Evolutionary conservation across 2,888 invertebrate species (phyloP).

Genomic region (Drosophila mimetica): DNA sequence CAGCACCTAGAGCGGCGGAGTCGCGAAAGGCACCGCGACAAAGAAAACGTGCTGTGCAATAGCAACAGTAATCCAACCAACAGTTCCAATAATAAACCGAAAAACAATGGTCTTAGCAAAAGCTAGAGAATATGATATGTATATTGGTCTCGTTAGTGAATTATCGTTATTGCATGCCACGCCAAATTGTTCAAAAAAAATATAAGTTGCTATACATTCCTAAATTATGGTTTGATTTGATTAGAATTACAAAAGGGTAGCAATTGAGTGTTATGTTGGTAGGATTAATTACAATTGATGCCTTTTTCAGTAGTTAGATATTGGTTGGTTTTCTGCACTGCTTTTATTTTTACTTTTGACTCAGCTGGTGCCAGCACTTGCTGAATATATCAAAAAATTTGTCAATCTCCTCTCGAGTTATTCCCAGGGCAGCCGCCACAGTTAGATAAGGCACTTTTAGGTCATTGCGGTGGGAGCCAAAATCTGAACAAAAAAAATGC

Average conservation of each 20-base stretch:
- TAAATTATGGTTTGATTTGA: not conserved
- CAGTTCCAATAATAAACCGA: constrained; percentile 1
- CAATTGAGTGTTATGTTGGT: no score
- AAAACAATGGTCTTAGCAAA: not conserved
- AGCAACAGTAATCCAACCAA: constrained; percentile 1
- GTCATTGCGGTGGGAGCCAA: constrained; percentile 88
- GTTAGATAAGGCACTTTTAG: constrained; percentile 87
- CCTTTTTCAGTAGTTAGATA: not conserved
- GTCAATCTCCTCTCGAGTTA: constrained; percentile 88
- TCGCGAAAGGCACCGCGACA: constrained; percentile 57
- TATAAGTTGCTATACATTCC: constrained; percentile 7
- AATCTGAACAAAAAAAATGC: constrained; percentile 85
- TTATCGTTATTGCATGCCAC: constrained; percentile 8
- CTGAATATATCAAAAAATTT: constrained; percentile 88
- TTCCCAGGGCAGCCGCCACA: constrained; percentile 90
- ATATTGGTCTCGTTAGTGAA: not conserved
- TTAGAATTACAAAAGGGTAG: not conserved
- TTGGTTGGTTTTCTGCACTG: not conserved
- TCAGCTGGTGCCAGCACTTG: constrained; percentile 85
- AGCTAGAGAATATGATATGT: not conserved
- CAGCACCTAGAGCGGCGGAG: constrained; percentile 74
- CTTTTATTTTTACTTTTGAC: not conserved
- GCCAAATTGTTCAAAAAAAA: constrained; percentile 6
- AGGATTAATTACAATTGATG: not conserved
- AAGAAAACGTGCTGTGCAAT: constrained; percentile 67